Evolutionary conservation across 2,113 vertebrate species (phyloP).

Genomic region (Ammodytes dubius): DNA sequence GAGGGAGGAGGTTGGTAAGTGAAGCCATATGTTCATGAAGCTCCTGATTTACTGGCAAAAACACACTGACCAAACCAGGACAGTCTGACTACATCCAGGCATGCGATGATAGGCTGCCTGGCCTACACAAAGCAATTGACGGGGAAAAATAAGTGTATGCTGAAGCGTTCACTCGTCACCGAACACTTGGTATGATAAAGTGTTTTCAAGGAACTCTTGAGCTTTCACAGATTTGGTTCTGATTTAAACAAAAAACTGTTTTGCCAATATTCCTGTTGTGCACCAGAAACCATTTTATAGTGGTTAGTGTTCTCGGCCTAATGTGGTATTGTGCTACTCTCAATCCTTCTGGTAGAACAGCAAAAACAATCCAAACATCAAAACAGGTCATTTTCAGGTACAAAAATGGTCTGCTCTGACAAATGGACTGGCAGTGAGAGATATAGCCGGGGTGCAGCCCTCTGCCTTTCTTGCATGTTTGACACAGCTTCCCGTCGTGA

Average conservation of each 20-base stretch:
- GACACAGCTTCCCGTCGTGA: not conserved
- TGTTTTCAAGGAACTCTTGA: slow-evolving; percentile 4
- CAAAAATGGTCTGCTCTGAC: not conserved
- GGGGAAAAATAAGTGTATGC: slow-evolving; percentile 27
- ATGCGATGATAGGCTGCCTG: slow-evolving; percentile 37
- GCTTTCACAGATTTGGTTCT: not conserved
- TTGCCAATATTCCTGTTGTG: not conserved
- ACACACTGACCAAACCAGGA: slow-evolving; percentile 62
- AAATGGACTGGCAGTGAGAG: not conserved
- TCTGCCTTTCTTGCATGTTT: not conserved
- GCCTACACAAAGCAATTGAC: not conserved
- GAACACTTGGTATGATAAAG: not conserved
- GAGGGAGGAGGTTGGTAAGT: slow-evolving; percentile 77
- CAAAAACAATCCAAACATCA: not conserved
- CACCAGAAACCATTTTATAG: not conserved
- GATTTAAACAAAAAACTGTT: not conserved
- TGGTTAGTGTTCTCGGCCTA: not conserved
- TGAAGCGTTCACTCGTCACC: not conserved
- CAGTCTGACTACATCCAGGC: slow-evolving; percentile 46
- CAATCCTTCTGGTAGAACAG: not conserved
- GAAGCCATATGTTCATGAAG: slow-evolving; percentile 84
- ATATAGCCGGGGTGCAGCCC: not conserved
- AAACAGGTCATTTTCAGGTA: not conserved
- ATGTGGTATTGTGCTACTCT: not conserved
- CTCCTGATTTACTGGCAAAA: slow-evolving; percentile 69